These are phyloP conservation scores for Drosophila atroscutellata DNA, from an alignment of 2,888 invertebrate species.

Conservation along the genomic window DNA sequence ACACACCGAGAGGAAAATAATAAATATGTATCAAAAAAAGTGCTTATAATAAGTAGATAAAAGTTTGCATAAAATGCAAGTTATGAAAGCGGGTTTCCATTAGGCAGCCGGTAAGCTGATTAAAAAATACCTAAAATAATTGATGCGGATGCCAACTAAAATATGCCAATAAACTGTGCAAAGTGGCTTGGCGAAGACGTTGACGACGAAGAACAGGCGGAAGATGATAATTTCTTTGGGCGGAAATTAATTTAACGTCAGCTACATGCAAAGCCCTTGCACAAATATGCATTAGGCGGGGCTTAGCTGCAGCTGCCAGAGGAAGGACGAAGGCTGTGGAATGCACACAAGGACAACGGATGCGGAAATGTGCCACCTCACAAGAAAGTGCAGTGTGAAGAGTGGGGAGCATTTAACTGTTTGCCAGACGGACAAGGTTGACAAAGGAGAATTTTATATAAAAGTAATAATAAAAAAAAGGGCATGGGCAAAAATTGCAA, in stretches of 20 bases:
- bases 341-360: constrained; percentile 42
- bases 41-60: background rate
- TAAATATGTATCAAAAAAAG: background rate
- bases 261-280: constrained; percentile 63
- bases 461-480: constrained; percentile 18
- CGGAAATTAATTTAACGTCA: constrained; percentile 79
- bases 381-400: constrained; percentile 2
- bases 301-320: constrained; percentile 54
- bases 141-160: constrained; percentile 42
- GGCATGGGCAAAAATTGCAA: constrained; percentile 52
- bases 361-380: constrained; percentile 43
- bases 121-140: constrained; percentile 34
- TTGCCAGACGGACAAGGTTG: constrained; percentile 52
- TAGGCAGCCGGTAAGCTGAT: constrained; percentile 29
- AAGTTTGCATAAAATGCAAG: background rate
- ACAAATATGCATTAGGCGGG: constrained; percentile 75
- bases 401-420: background rate
- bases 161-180: constrained; percentile 68
- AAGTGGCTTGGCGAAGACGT: constrained; percentile 4
- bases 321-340: constrained; percentile 4
- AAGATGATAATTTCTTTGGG: constrained; percentile 66
- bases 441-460: constrained; percentile 51
- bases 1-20: background rate
- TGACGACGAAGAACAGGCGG: constrained; percentile 1
- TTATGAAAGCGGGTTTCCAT: background rate